A percentile compares a stretch with the other conserved stretches of the same genome.
phyloP scores from a whole-genome alignment of 2,888 invertebrate genomes.

The Acrocera orbiculus region DNA sequence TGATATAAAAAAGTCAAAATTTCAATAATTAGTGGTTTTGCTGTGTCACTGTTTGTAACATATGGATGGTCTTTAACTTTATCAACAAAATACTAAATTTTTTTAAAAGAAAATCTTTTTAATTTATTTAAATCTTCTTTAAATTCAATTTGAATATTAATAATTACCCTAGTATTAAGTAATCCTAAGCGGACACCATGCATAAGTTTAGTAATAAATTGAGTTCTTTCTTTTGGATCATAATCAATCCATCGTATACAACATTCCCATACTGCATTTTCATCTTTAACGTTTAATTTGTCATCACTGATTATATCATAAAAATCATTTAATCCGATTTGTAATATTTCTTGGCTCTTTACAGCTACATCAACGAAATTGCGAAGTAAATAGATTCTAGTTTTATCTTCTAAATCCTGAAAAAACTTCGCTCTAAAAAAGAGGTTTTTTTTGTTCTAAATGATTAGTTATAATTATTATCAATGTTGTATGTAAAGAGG shows the following conservation, averaged over 20 bases:
- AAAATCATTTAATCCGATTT: conserved; percentile 53
- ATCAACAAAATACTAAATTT: conserved; percentile 74
- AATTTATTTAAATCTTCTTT: too few species aligned
- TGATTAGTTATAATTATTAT: too few species aligned
- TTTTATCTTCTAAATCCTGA: conserved; percentile 47
- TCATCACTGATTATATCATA: conserved; percentile 62
- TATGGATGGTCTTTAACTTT: conserved; percentile 77
- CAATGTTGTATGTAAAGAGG: too few species aligned
- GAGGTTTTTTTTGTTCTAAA: too few species aligned
- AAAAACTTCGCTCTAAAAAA: conserved; percentile 48
- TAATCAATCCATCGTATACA: conserved; percentile 75
- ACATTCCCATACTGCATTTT: conserved; percentile 74
- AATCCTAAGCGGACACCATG: conserved; percentile 64
- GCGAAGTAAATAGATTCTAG: conserved; percentile 52
- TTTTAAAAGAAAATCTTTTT: too few species aligned
- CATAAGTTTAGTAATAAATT: conserved; percentile 60
- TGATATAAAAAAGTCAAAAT: conserved; percentile 83
- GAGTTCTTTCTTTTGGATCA: conserved; percentile 51
- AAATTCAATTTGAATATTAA: neutral
- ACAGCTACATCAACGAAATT: conserved; percentile 58
- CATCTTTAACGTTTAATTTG: conserved; percentile 71
- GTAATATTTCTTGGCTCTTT: conserved; percentile 56
- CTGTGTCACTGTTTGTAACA: conserved; percentile 64
- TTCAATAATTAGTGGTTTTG: conserved; percentile 76
- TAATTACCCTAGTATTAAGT: conserved; percentile 51